Evolutionary conservation across 1,140 invertebrate species (phyloP), one percentile per base, ranked within the genome.

Genomic region (Andricus grossulariae): DNA sequence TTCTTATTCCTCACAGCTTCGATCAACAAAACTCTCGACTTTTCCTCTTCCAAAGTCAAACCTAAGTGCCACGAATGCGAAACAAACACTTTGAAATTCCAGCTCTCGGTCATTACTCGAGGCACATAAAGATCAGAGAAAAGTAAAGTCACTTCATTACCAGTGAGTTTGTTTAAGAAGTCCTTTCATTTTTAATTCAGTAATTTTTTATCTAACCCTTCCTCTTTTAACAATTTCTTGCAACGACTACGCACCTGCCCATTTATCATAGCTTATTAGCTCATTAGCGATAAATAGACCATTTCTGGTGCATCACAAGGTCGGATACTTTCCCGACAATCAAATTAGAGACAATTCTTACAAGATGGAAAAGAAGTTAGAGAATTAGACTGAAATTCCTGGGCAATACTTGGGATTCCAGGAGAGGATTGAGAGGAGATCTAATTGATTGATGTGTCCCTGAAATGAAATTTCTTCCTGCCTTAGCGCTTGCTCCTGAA

Each of bases 1-100:
- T 87, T 87, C 79, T 84, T 84, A 87, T 87, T 87, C 85, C 81
- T 84, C 77, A 75, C 83, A 83, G 85, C 79, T 84, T 85, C 84
- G 84, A 87, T 86, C 83, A 87, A 87, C 87, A 87, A 85, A 83
- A 50, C 12, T 73, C 72, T 73, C 52, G 76, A 83, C 80, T 81
- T 77, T 82, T 80, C 70, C 54, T 75, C 71, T 51, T 71, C 76
- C 60, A 74, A 75, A 85, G 80, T 82, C 76, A 82, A 83, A 80
- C 52, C 57, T 25, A 71, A 76, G 71, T 54, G 32, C 73, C 73
- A 75, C 74, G 74, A 76, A 83, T 75, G 73, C 80, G 72, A 76
- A 82, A 80, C 73, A 83, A 84, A 85, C 82, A 80, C 79, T 76
- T 55, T 72, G 50, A 75, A 77, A 72, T 72, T 70, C 71, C 49